Conservation (phyloP, 2,113 vertebrate species). For the Montifringilla adamsi region DNA sequence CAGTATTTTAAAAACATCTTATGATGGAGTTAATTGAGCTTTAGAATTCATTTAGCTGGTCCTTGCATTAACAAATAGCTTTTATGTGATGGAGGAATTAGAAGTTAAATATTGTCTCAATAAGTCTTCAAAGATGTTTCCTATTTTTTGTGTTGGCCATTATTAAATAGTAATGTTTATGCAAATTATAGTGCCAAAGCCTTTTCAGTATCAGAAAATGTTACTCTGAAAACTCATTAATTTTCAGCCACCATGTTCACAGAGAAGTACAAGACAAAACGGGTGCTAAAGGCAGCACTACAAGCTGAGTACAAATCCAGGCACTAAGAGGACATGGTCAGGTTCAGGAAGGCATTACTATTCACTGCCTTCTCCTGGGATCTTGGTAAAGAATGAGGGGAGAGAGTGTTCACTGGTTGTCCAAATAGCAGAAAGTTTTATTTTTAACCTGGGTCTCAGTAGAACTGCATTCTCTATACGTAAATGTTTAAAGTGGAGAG, state of each 20-base stretch:
- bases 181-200: not conserved
- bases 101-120: constrained; percentile 13
- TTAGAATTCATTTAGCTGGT: constrained; percentile 20
- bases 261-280: not conserved
- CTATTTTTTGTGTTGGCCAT: not conserved
- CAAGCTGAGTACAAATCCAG: not conserved
- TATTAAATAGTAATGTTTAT: not conserved
- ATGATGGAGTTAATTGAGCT: not conserved
- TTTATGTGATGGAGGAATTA: constrained; percentile 22
- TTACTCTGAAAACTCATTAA: not conserved
- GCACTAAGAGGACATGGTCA: not conserved
- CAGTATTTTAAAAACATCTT: constrained; percentile 27
- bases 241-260: not conserved
- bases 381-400: rapidly evolving
- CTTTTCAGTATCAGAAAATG: not conserved
- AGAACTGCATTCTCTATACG: not conserved
- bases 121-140: not conserved
- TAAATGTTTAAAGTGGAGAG: not conserved
- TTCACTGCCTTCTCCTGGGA: not conserved
- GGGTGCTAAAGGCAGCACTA: not conserved
- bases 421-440: not conserved
- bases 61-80: not conserved
- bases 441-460: not conserved
- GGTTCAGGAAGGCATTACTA: not conserved
- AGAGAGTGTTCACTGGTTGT: not conserved